A percentile compares a stretch with the other conserved stretches of the same genome.
phyloP scores from a whole-genome alignment of 2,113 vertebrate genomes.

The Glaucomys volans region DNA sequence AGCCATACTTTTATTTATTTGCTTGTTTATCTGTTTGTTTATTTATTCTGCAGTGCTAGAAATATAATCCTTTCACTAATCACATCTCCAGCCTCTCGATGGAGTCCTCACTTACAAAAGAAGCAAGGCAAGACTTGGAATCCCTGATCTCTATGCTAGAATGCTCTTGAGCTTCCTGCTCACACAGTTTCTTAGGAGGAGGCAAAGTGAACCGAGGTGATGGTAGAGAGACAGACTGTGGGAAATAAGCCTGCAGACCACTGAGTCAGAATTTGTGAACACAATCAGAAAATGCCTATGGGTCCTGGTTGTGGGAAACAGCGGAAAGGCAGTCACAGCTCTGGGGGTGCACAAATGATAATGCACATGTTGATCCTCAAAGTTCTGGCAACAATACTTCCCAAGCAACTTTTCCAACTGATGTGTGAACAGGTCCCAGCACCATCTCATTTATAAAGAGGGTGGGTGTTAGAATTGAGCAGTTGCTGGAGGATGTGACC shows the following conservation, averaged over 20 bases:
- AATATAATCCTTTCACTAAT: constrained; percentile 23
- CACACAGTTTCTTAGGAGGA: background rate
- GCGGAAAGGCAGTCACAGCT: background rate
- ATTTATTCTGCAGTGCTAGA: background rate
- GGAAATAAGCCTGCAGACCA: background rate
- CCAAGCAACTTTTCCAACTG: constrained; percentile 18
- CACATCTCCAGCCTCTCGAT: background rate
- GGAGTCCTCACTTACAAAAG: background rate
- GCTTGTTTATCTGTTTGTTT: background rate
- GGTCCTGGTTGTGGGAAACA: background rate
- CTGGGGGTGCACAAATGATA: background rate
- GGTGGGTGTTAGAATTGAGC: background rate
- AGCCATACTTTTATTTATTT: constrained; percentile 42
- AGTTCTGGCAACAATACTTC: background rate
- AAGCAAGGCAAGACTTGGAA: background rate
- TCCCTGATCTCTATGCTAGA: background rate
- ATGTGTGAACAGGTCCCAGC: constrained; percentile 30
- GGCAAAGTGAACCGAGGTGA: background rate
- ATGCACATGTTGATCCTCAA: background rate
- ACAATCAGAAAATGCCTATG: accelerated
- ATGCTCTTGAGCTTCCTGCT: background rate
- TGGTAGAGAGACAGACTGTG: background rate
- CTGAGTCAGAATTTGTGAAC: accelerated
- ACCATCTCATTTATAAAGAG: background rate
- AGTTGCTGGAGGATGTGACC: constrained; percentile 9